Evolutionary conservation across 2,113 vertebrate genomes (phyloP), one percentile per base, ranked within the genome.

Genomic region (Acrocephalus kingi): DNA sequence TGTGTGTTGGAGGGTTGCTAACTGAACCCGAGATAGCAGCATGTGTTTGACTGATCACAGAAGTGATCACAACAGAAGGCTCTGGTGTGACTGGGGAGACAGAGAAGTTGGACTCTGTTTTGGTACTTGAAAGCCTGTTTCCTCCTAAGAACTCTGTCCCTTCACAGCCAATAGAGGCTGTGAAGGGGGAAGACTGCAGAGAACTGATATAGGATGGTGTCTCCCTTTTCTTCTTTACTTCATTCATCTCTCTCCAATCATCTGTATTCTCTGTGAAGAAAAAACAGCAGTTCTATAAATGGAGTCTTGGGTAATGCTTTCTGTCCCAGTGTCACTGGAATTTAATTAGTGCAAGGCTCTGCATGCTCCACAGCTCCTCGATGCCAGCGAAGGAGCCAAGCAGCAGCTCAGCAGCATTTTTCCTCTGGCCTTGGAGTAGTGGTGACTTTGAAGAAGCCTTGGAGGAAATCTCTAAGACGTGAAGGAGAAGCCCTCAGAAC

Each of bases 1-100:
- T 10, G 0, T 8, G 8, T 1, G 17, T 19, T 1, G 13, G 24
- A 8, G 5, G 16, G 7, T 25, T 43, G 2, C 22, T 49, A 13
- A 18, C 20, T 0, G 11, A 25, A 25, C 17, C 39, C 4, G 4
- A 62, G 55, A 61, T 49, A 11, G 28, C n/a, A 3, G 8, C 27
- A 6, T 3, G 1, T n/a, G 6, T 31, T 63, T n/a, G 6, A 46
- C 16, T 11, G 22, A 31, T 49, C 45, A 7, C 37, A 27, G 8
- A 30, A 55, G 64, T 2, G n/a, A 41, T 69, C 21, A 13, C 22
- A 35, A 12, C 59, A 39, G n/a, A 49, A 33, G 8, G 13, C 43
- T 62, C 23, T 21, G 28, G 14, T 35, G n/a, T 64, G n/a, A 14
- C 64, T 46, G 33, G n/a, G 21, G 21, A 54, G 22, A 25, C 16